Base-by-base conservation (phyloP, 2,797 vertebrate species). In the Xerus rutilus region DNA sequence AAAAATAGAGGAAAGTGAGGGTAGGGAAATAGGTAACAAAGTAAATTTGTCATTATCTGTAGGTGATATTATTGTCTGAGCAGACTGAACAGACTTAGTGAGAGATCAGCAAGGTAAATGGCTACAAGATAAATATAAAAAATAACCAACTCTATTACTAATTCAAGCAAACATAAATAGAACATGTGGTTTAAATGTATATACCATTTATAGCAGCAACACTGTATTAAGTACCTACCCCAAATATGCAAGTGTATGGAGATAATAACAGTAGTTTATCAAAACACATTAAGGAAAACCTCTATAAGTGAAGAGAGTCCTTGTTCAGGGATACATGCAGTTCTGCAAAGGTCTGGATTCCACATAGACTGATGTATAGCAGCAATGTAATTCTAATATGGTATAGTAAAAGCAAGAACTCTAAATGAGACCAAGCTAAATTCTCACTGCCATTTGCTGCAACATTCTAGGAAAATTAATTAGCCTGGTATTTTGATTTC, bases 81-180 rank as follows among this genome's bases (percentile, higher is more conserved):
- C 0, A 86, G 30, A 57, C 30, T 65, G 45, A 6, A 76, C 32
- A 74, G 39, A 84, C 45, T 73, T 12, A 85, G 18, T 67, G 39
- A 84, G 67, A 88, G 30, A 52, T 82, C 78, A 86, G 69, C 15
- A 92, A 88, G 65, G 43, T 30, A 70, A 89, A 23, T 43, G 64
- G 45, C 28, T 65, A 79, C 6, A 57, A 72, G 47, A 49, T 39
- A 25, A 79, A 62, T 14, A 49, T 23, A 65, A 86, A 83, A 45
- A 93, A 39, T 59, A 90, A 86, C 1, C n/a, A 92, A 82, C 32
- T 74, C 10, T 81, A 15, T 52, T 74, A 84, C 72, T 94, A 89
- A 83, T 82, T 92, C 9, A 86, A 76, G 45, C 47, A 89, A 93
- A 87, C 62, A 84, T 57, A 70, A 93, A 97, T 47, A 93, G 72